These are phyloP conservation scores for Drymonia ruficornis DNA, from an alignment of 2,888 invertebrate species.

Conservation along the genomic window DNA sequence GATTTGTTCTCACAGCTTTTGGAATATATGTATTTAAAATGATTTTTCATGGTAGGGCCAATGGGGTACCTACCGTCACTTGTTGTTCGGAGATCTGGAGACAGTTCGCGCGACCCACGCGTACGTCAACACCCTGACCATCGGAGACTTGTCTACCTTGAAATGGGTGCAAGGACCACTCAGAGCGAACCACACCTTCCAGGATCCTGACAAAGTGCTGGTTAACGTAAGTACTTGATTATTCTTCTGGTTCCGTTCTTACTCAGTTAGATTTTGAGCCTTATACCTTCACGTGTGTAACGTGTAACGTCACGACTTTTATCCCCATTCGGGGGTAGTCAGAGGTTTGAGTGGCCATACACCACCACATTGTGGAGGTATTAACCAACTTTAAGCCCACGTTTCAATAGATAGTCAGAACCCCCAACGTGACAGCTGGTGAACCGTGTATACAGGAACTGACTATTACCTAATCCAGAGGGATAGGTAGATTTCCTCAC, in stretches of 20 bases:
- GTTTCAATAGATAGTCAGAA: too few relatives aligned
- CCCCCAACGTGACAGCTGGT: too few relatives aligned
- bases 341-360: too few relatives aligned
- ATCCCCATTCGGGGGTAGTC: too few relatives aligned
- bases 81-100: slow-evolving; percentile 84
- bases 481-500: too few relatives aligned
- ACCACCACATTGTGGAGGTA: too few relatives aligned
- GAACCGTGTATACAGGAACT: too few relatives aligned
- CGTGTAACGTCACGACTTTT: too few relatives aligned
- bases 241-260: not conserved
- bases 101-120: slow-evolving; percentile 86
- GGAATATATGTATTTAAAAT: not conserved
- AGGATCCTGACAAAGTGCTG: slow-evolving; percentile 52
- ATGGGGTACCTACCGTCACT: slow-evolving; percentile 95
- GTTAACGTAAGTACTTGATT: slow-evolving; percentile 62
- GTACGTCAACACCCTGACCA: slow-evolving; percentile 89
- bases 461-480: too few relatives aligned
- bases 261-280: not conserved
- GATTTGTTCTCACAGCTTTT: not conserved
- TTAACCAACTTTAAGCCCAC: too few relatives aligned
- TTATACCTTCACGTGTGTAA: too few relatives aligned
- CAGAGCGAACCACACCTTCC: slow-evolving; percentile 57
- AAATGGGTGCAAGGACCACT: slow-evolving; percentile 88
- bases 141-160: slow-evolving; percentile 94
- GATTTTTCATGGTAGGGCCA: slow-evolving; percentile 63